Conservation (phyloP, 2,888 invertebrate species). For the Pegoplata infirma region DNA sequence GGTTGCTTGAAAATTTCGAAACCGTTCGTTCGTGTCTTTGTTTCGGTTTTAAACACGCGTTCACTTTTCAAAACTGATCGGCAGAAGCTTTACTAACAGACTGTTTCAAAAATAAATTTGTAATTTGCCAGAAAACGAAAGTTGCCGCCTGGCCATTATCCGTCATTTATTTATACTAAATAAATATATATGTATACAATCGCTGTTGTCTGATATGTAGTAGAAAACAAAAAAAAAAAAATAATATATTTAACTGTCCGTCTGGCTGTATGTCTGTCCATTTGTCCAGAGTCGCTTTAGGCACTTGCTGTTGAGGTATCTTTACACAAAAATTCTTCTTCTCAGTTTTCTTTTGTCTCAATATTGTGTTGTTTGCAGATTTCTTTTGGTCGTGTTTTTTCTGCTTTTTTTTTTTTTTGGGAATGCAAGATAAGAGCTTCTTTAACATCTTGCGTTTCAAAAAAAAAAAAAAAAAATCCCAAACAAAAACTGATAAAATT, state of each 20-base stretch:
- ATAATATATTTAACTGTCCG: conserved; percentile 14
- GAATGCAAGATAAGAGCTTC: conserved; percentile 27
- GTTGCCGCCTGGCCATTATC: conserved; percentile 33
- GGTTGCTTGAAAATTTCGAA: not conserved
- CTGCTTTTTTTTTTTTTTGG: conserved; percentile 1
- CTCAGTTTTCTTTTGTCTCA: conserved; percentile 5
- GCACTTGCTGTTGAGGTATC: conserved; percentile 6
- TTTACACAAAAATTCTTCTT: not conserved
- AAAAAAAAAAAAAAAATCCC: too few relatives aligned
- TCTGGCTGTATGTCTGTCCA: conserved; percentile 3
- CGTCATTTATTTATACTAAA: conserved; percentile 6
- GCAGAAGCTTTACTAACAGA: conserved; percentile 43
- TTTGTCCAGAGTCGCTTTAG: conserved; percentile 20
- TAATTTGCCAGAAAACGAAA: conserved; percentile 48
- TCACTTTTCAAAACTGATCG: conserved; percentile 32
- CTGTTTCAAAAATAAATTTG: conserved; percentile 50
- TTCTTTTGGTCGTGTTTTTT: not conserved
- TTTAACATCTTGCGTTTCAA: not conserved
- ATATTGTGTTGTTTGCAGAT: not conserved
- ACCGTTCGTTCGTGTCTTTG: not conserved
- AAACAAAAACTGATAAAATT: conserved; percentile 30
- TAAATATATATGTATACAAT: not conserved
- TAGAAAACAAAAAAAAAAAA: conserved; percentile 25
- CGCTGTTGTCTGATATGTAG: conserved; percentile 1
- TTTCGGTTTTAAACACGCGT: not conserved